Evolutionary conservation across 1,140 invertebrate species (phyloP).

Genomic region (Panagrolaimus sp.): DNA sequence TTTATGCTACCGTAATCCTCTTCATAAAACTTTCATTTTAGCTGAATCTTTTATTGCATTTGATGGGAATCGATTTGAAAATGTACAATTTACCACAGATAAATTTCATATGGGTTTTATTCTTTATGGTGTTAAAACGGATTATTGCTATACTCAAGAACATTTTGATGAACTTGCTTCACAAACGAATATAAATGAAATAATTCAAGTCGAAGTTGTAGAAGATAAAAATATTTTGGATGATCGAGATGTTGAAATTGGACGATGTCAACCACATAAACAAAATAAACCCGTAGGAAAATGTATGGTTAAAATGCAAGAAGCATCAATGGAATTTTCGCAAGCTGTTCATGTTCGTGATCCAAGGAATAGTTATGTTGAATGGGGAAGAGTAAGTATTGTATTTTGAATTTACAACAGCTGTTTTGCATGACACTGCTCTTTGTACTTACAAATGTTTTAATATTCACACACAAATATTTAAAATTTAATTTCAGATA

Average conservation of each 20-base stretch:
- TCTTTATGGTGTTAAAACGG: background rate
- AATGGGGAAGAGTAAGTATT: slow-evolving; percentile 65
- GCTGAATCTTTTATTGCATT: background rate
- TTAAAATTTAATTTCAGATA: slow-evolving; percentile 33
- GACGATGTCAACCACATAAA: background rate
- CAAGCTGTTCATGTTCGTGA: slow-evolving; percentile 18
- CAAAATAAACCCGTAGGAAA: background rate
- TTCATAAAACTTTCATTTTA: background rate
- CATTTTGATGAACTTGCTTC: too few species aligned
- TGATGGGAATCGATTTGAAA: background rate
- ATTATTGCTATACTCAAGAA: background rate
- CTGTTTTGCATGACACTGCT: too few species aligned
- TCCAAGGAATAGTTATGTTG: slow-evolving; percentile 32
- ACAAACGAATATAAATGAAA: background rate
- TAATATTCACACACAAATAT: too few species aligned
- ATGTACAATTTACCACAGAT: background rate
- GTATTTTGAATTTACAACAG: too few species aligned
- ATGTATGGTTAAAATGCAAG: background rate
- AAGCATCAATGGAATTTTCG: background rate
- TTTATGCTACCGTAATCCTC: too few species aligned
- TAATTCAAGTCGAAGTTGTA: background rate
- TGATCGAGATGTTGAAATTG: background rate
- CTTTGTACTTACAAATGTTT: too few species aligned
- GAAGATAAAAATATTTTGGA: background rate
- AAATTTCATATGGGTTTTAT: slow-evolving; percentile 4